Evolutionary conservation across 2,888 invertebrate genomes (phyloP), one percentile per base, ranked within the genome.

Genomic region (Dorcus parallelipipedus): DNA sequence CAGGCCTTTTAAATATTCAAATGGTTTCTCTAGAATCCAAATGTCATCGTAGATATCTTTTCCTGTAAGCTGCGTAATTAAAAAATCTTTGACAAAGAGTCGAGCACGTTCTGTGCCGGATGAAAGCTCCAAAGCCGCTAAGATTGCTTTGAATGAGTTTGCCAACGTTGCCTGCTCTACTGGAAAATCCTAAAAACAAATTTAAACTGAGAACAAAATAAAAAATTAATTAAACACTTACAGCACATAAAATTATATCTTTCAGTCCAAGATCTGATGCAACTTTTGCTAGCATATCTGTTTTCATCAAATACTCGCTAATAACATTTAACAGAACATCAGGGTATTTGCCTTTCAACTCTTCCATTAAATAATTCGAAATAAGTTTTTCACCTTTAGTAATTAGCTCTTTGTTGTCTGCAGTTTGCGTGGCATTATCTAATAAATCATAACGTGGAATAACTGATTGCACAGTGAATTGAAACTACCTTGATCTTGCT

Each of bases 71-170:
- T 90, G 90, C 2, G 91, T 87, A 56, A 98, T 84, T 54, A 97
- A 84, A 71, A 93, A 90, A 74, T 98, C 97, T 54, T 91, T 81
- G 1, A 97, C 85, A 79, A 99, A 95, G 57, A 82, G 78, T 56
- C 88, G 85, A 0, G 92, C 86, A 54, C 83, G 82, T 52, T 86
- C 83, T 43, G 81, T 76, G 33, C 88, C 86, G 26, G 87, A 83
- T 26, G 90, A 89, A 56, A 82, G 79, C 1, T 84, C 78, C 4
- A 97, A 76, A 0, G 92, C 93, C 10, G 88, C 90, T 39, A 95
- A 84, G 6, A 97, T 77, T 0, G 97, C 95, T 71, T 89, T 86
- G 57, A 97, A 86, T 20, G 91, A 86, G 41, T 84, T 83, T 1
- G 90, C 85, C 58, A 94, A 76, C 0, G 88, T 89, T 38, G 78